These are phyloP conservation scores for Macrophya annulata DNA, from an alignment of 2,888 invertebrate species.

Conservation along the genomic window DNA sequence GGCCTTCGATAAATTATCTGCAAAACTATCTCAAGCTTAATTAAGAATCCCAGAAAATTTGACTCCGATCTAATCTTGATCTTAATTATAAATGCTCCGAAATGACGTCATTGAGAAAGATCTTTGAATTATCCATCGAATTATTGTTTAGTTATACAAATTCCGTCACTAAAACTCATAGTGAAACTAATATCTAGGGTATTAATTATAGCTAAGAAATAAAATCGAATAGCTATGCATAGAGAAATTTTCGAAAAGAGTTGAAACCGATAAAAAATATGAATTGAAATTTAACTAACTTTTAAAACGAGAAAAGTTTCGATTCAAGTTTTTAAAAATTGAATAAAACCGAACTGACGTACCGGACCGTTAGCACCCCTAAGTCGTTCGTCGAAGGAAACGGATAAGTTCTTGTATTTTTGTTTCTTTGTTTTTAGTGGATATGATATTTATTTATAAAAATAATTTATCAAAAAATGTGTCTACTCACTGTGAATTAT, in stretches of 20 bases:
- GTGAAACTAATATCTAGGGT: neutral
- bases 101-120: slow-evolving; percentile 1
- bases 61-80: neutral
- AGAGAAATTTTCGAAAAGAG: neutral
- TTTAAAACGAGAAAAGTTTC: neutral
- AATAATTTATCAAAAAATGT: neutral
- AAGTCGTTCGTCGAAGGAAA: slow-evolving; percentile 3
- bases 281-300: neutral
- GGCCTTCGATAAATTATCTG: neutral
- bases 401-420: slow-evolving; percentile 31
- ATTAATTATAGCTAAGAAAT: neutral
- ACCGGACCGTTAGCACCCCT: slow-evolving; percentile 25
- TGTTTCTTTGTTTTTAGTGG: neutral
- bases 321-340: neutral
- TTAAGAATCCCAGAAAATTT: neutral
- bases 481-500: slow-evolving; percentile 51
- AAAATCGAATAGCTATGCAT: neutral
- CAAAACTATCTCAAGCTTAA: neutral
- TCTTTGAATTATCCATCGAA: neutral
- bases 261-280: neutral
- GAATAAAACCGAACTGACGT: neutral
- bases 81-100: slow-evolving; percentile 2
- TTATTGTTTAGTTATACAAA: neutral
- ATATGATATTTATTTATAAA: neutral
- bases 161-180: neutral